Percentiles rank a stretch among this genome's conserved stretches.
Conservation (phyloP, 1,140 invertebrate genomes). For the Charaxes varanes region DNA sequence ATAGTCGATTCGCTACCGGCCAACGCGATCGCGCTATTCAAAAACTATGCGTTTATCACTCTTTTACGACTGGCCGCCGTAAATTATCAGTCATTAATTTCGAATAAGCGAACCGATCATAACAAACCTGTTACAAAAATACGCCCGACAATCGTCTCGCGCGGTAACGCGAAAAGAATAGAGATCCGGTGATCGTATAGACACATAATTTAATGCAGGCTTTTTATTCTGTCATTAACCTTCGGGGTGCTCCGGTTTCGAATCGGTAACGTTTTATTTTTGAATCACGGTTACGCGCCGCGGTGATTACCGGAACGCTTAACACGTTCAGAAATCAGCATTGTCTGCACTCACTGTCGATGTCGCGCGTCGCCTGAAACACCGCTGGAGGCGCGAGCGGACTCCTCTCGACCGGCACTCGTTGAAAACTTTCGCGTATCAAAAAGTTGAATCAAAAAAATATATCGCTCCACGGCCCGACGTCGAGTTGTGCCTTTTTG, state of each 20-base stretch:
- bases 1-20: constrained; percentile 1
- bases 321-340: constrained; percentile 34
- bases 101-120: constrained; percentile 1
- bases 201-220: constrained; percentile 63
- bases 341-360: constrained; percentile 33
- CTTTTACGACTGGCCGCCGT: constrained; percentile 8
- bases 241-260: constrained; percentile 68
- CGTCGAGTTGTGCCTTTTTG: too few relatives aligned
- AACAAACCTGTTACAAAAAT: constrained; percentile 7
- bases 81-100: background rate
- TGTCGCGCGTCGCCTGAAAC: constrained; percentile 27
- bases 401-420: constrained; percentile 22
- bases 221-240: constrained; percentile 71
- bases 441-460: constrained; percentile 31
- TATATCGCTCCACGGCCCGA: constrained; percentile 31
- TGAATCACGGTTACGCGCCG: constrained; percentile 63
- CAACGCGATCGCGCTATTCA: background rate
- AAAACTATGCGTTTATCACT: constrained; percentile 1
- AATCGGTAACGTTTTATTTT: constrained; percentile 69
- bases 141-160: constrained; percentile 33
- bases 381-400: constrained; percentile 20
- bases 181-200: constrained; percentile 38
- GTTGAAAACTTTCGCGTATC: constrained; percentile 21
- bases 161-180: constrained; percentile 25
- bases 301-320: constrained; percentile 43